Percentiles rank a stretch among this genome's conserved stretches.
Evolutionary conservation across 2,888 invertebrate species (phyloP).

Genomic region (Calephelis perditalis): DNA sequence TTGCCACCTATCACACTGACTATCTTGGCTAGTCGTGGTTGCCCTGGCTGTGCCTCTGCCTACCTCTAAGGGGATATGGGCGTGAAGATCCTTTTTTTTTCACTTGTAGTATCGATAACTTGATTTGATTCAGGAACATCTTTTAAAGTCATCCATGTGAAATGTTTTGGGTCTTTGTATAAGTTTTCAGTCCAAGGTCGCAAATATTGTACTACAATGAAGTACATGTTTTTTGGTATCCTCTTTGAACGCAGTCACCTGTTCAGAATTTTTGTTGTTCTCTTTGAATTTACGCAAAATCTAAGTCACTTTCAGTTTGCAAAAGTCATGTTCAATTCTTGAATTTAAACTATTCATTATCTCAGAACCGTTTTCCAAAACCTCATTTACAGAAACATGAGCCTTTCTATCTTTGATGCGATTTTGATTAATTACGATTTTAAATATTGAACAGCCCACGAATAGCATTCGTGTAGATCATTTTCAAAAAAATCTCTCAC

Average conservation of each 20-base stretch:
- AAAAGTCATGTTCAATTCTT: not conserved
- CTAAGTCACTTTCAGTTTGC: not conserved
- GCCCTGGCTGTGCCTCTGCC: no score
- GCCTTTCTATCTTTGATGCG: not conserved
- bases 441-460: slow-evolving; percentile 2
- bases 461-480: not conserved
- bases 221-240: no score
- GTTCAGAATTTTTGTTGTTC: not conserved
- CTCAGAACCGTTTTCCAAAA: not conserved
- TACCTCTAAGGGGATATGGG: no score
- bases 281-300: slow-evolving; percentile 2
- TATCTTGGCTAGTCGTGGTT: no score
- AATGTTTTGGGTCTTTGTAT: no score
- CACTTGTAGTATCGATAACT: no score
- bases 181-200: no score
- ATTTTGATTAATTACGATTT: not conserved
- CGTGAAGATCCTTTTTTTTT: not conserved
- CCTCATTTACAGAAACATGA: not conserved
- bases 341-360: not conserved
- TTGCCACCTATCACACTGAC: no score
- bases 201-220: no score
- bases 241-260: no score
- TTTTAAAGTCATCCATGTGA: no score
- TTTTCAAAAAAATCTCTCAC: not conserved
- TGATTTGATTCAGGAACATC: no score